Evolutionary conservation across 2,797 vertebrate genomes (phyloP).

Genomic region (Strix occidentalis): DNA sequence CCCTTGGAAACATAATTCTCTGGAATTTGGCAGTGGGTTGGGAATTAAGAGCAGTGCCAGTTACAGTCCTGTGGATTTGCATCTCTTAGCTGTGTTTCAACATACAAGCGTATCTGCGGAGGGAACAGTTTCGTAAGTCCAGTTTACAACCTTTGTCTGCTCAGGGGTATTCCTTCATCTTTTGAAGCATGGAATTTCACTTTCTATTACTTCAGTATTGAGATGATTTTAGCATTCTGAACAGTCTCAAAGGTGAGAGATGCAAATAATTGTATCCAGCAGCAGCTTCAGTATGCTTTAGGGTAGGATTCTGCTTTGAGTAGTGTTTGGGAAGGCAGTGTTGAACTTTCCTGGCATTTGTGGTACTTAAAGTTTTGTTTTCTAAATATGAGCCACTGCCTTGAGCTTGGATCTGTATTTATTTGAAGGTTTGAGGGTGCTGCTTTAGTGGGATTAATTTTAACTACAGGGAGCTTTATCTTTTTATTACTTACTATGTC

Average conservation of each 20-base stretch:
- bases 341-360: neutral
- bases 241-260: neutral
- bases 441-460: neutral
- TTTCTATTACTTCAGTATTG: neutral
- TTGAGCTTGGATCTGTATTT: neutral
- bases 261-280: neutral
- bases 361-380: neutral
- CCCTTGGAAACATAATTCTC: slow-evolving; percentile 33
- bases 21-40: slow-evolving; percentile 37
- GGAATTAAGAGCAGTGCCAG: neutral
- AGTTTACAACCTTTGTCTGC: neutral
- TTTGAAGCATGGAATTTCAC: neutral
- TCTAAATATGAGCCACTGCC: neutral
- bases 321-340: neutral
- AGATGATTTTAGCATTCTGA: neutral
- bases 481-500: neutral
- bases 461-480: neutral
- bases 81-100: neutral
- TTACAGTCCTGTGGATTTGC: neutral
- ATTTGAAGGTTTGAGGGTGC: neutral
- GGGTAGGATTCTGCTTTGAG: neutral
- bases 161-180: neutral
- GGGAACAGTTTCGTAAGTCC: neutral
- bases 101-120: rapidly evolving
- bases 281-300: neutral